These are phyloP conservation scores for Ophiodon elongatus DNA, from an alignment of 2,113 vertebrate species.

Conservation along the genomic window DNA sequence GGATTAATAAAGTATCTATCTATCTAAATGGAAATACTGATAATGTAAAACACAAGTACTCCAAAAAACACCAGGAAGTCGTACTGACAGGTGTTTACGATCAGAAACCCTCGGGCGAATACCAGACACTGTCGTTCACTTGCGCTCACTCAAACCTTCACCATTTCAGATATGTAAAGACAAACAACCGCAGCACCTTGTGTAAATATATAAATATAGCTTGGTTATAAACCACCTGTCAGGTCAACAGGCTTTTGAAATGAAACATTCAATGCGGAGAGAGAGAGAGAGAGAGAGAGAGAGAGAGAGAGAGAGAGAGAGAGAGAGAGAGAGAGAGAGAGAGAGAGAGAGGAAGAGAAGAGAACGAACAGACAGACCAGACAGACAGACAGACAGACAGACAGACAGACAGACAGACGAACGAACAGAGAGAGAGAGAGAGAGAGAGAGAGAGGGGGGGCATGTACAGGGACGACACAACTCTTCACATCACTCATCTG, in stretches of 20 bases:
- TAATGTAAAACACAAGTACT: neutral
- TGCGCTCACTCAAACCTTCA: no score
- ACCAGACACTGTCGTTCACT: neutral
- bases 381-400: no score
- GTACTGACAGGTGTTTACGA: neutral
- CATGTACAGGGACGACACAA: conserved; percentile 66
- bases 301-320: no score
- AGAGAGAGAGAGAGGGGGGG: no score
- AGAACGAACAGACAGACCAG: no score
- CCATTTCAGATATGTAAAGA: neutral
- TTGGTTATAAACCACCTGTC: neutral
- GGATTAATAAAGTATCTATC: no score
- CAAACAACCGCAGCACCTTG: neutral
- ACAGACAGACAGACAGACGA: no score
- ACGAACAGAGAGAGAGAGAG: no score
- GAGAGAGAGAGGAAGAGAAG: no score
- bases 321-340: no score
- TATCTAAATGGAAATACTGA: neutral
- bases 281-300: neutral
- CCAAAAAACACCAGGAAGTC: neutral
- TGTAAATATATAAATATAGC: neutral
- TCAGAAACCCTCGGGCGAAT: neutral
- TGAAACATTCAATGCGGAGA: neutral
- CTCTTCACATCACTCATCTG: conserved; percentile 71
- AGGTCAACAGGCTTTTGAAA: no score